These are phyloP conservation scores for Hedychridium roseum DNA, from an alignment of 2,888 invertebrate genomes.

Conservation along the genomic window DNA sequence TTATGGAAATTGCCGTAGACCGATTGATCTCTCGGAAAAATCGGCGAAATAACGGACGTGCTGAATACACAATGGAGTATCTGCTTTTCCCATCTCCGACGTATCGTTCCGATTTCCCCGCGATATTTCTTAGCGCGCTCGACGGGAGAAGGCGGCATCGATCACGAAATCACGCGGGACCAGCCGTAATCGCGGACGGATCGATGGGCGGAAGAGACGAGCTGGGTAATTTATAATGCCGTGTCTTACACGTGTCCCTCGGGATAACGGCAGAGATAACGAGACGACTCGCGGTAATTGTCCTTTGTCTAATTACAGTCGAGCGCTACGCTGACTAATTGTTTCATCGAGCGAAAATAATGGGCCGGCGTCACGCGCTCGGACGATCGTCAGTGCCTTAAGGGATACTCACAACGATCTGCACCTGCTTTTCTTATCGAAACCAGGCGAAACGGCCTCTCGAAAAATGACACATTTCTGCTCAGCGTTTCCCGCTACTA, in stretches of 20 bases:
- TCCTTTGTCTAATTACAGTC: slow-evolving; percentile 42
- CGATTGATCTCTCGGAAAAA: no score
- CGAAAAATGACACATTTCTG: no score
- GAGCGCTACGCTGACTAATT: slow-evolving; percentile 41
- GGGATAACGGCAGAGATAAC: slow-evolving; percentile 32
- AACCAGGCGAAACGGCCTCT: no score
- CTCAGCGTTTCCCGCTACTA: no score
- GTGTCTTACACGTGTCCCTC: slow-evolving; percentile 38
- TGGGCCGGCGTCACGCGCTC: slow-evolving; percentile 45
- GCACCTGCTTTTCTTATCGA: not conserved
- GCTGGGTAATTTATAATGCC: slow-evolving; percentile 32
- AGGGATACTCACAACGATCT: slow-evolving; percentile 18
- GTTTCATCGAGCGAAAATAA: slow-evolving; percentile 52
- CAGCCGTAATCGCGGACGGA: slow-evolving; percentile 23
- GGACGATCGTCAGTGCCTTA: no score
- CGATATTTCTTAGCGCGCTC: no score
- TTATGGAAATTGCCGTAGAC: no score
- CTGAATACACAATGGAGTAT: no score
- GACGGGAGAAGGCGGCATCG: no score
- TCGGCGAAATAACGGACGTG: no score
- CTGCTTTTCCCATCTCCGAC: no score
- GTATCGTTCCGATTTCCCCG: no score
- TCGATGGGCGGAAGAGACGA: slow-evolving; percentile 13
- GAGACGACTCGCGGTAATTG: slow-evolving; percentile 33
- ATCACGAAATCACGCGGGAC: slow-evolving; percentile 10